These are phyloP conservation scores for Meiosimyza platycephala DNA, from an alignment of 2,888 invertebrate genomes.

Conservation along the genomic window DNA sequence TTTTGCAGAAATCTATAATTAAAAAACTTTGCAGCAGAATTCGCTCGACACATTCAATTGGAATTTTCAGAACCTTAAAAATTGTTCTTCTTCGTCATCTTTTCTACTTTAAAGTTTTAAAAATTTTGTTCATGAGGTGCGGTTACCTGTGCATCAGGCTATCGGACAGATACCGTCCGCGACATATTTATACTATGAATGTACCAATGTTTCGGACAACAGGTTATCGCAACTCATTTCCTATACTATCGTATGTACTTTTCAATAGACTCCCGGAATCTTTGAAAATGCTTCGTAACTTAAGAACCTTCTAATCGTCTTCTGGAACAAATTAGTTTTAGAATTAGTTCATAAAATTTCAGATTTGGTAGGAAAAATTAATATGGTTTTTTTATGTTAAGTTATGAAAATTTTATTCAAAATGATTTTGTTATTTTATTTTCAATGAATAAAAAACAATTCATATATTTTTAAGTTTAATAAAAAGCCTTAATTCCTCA, in stretches of 20 bases:
- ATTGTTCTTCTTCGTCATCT: neutral
- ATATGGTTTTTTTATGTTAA: too few relatives aligned
- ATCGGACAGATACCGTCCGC: neutral
- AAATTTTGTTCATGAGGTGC: neutral
- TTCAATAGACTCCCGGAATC: neutral
- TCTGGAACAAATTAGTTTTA: neutral
- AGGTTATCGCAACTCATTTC: neutral
- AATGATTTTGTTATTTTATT: too few relatives aligned
- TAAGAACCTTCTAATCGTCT: neutral
- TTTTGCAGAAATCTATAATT: neutral
- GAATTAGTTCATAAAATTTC: too few relatives aligned
- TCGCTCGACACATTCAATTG: neutral
- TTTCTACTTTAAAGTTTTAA: neutral
- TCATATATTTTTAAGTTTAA: too few relatives aligned
- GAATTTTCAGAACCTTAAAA: neutral
- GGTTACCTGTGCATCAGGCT: neutral
- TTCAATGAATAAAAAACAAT: too few relatives aligned
- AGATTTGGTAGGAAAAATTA: too few relatives aligned
- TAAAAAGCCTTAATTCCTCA: too few relatives aligned
- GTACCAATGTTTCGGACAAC: neutral
- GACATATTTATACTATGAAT: neutral
- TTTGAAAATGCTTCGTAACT: neutral
- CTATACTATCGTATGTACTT: neutral
- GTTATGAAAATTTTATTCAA: too few relatives aligned
- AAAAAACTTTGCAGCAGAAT: neutral